phyloP scores from a whole-genome alignment of 2,888 invertebrate species.

The Spatulosminthurus flaviceps region DNA sequence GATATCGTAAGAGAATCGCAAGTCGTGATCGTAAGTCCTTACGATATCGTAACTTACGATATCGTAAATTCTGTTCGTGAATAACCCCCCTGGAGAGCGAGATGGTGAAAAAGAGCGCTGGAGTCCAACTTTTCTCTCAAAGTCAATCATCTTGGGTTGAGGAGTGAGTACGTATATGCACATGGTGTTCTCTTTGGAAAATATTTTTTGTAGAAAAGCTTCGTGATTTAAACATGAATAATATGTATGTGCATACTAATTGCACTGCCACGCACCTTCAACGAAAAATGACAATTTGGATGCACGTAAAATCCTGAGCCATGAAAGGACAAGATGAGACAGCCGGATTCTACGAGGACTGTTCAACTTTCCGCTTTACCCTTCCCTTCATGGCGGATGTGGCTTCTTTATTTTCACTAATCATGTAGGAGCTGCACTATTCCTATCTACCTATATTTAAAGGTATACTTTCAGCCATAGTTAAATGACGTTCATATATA shows the following conservation, averaged over 20 bases:
- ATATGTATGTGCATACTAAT: conserved; percentile 16
- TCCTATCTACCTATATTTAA: too few species aligned
- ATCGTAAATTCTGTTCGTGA: too few species aligned
- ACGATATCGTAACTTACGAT: too few species aligned
- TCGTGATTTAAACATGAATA: too few species aligned
- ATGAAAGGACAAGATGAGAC: conserved; percentile 44
- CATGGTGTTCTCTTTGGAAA: background rate
- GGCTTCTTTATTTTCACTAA: conserved; percentile 41
- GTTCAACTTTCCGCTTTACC: conserved; percentile 33
- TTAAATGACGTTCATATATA: background rate
- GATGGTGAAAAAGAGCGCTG: too few species aligned
- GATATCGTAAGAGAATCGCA: too few species aligned
- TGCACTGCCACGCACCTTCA: conserved; percentile 30
- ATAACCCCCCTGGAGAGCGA: too few species aligned
- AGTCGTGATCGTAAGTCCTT: too few species aligned
- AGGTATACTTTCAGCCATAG: conserved; percentile 7
- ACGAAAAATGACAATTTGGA: conserved; percentile 41
- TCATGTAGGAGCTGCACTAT: too few species aligned
- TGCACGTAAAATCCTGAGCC: conserved; percentile 44
- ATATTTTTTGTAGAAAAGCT: background rate
- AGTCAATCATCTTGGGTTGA: conserved; percentile 9
- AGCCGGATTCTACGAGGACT: conserved; percentile 38
- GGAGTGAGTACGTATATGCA: too few species aligned
- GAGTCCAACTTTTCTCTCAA: conserved; percentile 12
- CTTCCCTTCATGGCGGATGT: conserved; percentile 44